A percentile compares a stretch with the other conserved stretches of the same genome.
Evolutionary conservation across 2,113 vertebrate species (phyloP).

Genomic region (human): GRCh38 chr7:102102001-102102500

Average conservation of each 20-base stretch:
- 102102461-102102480: not conserved
- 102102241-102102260: not conserved
- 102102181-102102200: not conserved
- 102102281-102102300: too few species aligned
- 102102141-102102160: not conserved
- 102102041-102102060: not conserved
- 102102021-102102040: not conserved
- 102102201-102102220: not conserved
- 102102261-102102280: not conserved
- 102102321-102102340: too few species aligned
- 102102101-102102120: not conserved
- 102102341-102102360: too few species aligned
- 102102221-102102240: not conserved
- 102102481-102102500: fast-evolving
- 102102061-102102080: fast-evolving
- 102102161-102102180: not conserved
- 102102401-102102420: too few species aligned
- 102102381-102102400: too few species aligned
- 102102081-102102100: not conserved
- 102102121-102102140: not conserved
- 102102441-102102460: not conserved
- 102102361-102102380: too few species aligned
- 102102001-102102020: not conserved
- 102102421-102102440: too few species aligned
- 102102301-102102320: too few species aligned